These are phyloP conservation scores for Xerus rutilus DNA, from an alignment of 2,797 vertebrate genomes.

Conservation along the genomic window DNA sequence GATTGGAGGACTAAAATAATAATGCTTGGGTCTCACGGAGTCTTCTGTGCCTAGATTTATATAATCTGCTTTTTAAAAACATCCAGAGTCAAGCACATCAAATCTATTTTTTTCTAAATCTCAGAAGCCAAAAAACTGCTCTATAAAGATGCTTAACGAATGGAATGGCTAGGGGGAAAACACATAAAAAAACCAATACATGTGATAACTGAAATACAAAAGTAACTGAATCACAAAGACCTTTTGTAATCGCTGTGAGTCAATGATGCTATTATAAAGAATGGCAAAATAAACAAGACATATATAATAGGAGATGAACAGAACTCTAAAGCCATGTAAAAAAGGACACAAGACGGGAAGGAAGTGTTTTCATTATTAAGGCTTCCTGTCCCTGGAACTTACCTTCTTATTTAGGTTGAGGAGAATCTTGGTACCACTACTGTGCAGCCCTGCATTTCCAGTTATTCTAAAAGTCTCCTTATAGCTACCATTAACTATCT, in stretches of 20 bases:
- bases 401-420: not conserved
- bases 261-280: not conserved
- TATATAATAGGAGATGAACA: not conserved
- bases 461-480: not conserved
- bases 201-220: not conserved
- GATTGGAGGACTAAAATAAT: not conserved
- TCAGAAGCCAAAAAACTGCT: not conserved
- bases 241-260: not conserved
- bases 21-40: constrained; percentile 8
- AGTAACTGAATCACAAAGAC: not conserved
- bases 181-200: not conserved
- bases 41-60: not conserved
- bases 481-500: not conserved
- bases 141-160: not conserved
- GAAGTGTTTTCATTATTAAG: not conserved
- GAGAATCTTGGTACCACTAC: not conserved
- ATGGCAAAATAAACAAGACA: not conserved
- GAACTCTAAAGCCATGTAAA: not conserved
- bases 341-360: not conserved
- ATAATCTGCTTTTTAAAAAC: constrained; percentile 50
- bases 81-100: not conserved
- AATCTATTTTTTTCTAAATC: constrained; percentile 11
- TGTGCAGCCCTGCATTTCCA: not conserved
- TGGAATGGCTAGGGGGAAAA: not conserved
- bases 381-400: not conserved